Conservation (phyloP, 2,113 vertebrate species). For the Bungarus multicinctus region DNA sequence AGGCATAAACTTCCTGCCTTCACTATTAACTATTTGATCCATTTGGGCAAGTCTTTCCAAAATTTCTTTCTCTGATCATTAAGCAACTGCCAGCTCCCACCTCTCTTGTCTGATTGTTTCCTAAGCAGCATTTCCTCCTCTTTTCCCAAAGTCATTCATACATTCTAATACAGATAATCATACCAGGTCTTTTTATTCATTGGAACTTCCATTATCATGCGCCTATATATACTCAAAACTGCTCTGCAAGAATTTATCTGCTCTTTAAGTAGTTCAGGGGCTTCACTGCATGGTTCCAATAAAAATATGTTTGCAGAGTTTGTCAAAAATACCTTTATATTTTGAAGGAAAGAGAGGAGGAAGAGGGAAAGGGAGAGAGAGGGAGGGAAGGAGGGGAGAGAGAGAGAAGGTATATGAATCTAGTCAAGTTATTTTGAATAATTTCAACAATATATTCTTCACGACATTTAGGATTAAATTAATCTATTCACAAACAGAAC, state of each 20-base stretch:
- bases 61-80: not conserved
- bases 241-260: slow-evolving; percentile 95
- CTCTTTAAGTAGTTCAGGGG: slow-evolving; percentile 89
- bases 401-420: not conserved
- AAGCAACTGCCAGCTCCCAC: not conserved
- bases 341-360: slow-evolving; percentile 2
- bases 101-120: not conserved
- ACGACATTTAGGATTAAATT: not conserved
- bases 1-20: not conserved
- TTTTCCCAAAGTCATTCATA: not conserved
- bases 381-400: not conserved
- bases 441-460: not conserved
- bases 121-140: not conserved
- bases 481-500: not conserved
- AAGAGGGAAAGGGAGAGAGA: not conserved
- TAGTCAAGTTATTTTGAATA: not conserved
- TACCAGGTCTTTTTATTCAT: slow-evolving; percentile 95
- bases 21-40: not conserved
- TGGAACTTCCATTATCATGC: slow-evolving; percentile 95
- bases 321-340: slow-evolving; percentile 90
- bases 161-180: slow-evolving; percentile 30
- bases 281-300: slow-evolving; percentile 90
- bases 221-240: slow-evolving; percentile 91
- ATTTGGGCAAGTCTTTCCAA: not conserved
- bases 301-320: slow-evolving; percentile 95